Evolutionary conservation across 1,140 invertebrate species (phyloP), one percentile per base, ranked within the genome.

Genomic region (Homarus americanus): DNA sequence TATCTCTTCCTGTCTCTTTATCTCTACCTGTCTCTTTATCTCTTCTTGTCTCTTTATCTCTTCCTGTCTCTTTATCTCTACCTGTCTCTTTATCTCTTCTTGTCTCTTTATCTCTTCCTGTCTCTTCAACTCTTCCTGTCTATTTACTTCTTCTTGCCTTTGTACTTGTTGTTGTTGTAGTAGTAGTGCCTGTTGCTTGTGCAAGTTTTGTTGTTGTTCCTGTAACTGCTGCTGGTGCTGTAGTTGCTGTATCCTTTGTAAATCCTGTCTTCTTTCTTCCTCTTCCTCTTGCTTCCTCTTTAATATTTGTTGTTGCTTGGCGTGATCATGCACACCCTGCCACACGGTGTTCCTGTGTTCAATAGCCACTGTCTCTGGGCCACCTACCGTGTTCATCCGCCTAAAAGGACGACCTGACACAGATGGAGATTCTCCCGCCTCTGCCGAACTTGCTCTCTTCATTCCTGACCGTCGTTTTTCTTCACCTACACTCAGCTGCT

Each of bases 401-500:
- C 80, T 38, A 32, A 63, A 91, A 4, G 73, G 73, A 24, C 28
- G 36, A 44, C 2, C 28, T 32, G 49, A 2, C 5, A 20, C 3
- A 4, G 40, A 34, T 32, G n/a, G 36, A 1, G 63, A 15, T 32
- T 69, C 24, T 5, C 80, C 84, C 24, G 78, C 88, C 15, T 82
- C 79, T 24, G 78, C 66, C 34, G 80, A 91, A 40, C 36, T 76
- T n/a, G 80, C 80, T 24, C 88, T 17, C 34, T 40, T 32, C 76
- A 76, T 53, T 15, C 36, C 41, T 34, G 63, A 36, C 44, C 72
- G 53, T 90, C 79, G 63, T 20, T 53, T 83, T 63, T 82, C 53
- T 40, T 88, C 93, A 53, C 94, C 94, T 44, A 93, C 85, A 53
- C 93, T 93, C 86, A 95, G 93, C 92, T 95, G 94, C 91, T 95